Evolutionary conservation across 1,140 invertebrate genomes (phyloP), one percentile per base, ranked within the genome.

Genomic region (Ruditapes philippinarum): DNA sequence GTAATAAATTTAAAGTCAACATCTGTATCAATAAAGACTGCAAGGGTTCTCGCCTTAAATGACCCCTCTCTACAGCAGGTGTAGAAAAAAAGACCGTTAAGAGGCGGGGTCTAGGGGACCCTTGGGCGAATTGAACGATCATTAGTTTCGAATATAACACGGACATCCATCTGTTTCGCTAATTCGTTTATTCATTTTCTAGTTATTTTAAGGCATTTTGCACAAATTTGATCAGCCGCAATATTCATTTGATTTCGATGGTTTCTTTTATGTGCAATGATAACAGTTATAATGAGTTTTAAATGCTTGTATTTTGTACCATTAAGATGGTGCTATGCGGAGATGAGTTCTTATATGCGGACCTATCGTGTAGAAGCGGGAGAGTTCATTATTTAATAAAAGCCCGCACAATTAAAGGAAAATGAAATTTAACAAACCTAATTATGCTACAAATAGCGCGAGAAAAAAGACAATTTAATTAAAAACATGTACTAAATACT

Each of bases 91-190:
- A 28, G 51, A 31, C 76, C 60, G 74, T 65, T 78, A 78, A 12
- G 17, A n/a, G 85, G 85, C 85, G 85, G 42, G 76, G 70, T 45
- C 40, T 70, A 49, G n/a, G 11, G 38, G n/a, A 60, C 36, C 85
- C 76, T n/a, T 22, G 38, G 60, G 85, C 85, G n/a, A 51, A 19
- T 40, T 60, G 7, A 68, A 62, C 45, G 74, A 28, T 88, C 85
- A 88, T 88, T 88, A 88, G 85, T 36, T 54, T 78, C 74, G 2
- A 88, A 38, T 88, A 78, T 88, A 76, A 79, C 74, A n/a, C 33
- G 25, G n/a, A n/a, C 11, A n/a, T 42, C 85, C 85, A 88, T 88
- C 85, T 88, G 85, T 42, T 80, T 45, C 45, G 25, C 40, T 70
- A 79, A 88, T 88, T 88, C 54, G 68, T 73, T 51, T 70, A 38